phyloP scores from a whole-genome alignment of 2,113 vertebrate genomes.

The Scophthalmus maximus region DNA sequence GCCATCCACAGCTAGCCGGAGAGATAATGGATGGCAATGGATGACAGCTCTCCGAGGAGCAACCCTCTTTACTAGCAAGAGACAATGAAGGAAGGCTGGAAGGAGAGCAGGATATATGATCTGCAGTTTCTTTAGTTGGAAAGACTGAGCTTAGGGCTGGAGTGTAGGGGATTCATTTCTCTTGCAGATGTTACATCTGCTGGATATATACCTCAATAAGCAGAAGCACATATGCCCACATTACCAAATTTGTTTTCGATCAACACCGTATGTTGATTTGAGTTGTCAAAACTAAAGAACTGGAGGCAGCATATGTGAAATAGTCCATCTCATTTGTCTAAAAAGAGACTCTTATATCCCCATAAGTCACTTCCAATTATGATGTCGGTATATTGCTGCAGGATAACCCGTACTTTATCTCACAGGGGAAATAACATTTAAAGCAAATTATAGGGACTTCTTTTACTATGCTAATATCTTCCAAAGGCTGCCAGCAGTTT shows the following conservation, averaged over 20 bases:
- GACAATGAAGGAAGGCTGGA: constrained; percentile 26
- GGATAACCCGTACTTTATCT: constrained; percentile 11
- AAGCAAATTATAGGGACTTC: constrained; percentile 29
- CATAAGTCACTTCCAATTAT: constrained; percentile 14
- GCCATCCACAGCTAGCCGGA: constrained; percentile 57
- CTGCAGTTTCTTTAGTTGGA: constrained; percentile 34
- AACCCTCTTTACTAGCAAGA: constrained; percentile 10
- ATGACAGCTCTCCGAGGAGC: constrained; percentile 67
- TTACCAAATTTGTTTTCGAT: constrained; percentile 3
- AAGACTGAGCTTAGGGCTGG: not conserved
- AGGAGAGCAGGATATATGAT: constrained; percentile 27
- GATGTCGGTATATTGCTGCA: constrained; percentile 4
- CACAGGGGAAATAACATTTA: constrained; percentile 31
- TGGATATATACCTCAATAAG: constrained; percentile 2
- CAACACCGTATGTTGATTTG: constrained; percentile 12
- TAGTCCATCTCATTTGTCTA: not conserved
- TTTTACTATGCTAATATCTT: constrained; percentile 39
- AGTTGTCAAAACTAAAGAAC: constrained; percentile 16
- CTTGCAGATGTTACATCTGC: constrained; percentile 3
- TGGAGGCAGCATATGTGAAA: not conserved
- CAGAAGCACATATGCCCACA: not conserved
- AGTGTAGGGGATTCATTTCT: not conserved
- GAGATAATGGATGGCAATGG: constrained; percentile 71
- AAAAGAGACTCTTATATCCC: not conserved
- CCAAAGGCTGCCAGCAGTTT: constrained; percentile 28